These are phyloP conservation scores for Eira barbara DNA, from an alignment of 2,113 vertebrate genomes.

Conservation along the genomic window DNA sequence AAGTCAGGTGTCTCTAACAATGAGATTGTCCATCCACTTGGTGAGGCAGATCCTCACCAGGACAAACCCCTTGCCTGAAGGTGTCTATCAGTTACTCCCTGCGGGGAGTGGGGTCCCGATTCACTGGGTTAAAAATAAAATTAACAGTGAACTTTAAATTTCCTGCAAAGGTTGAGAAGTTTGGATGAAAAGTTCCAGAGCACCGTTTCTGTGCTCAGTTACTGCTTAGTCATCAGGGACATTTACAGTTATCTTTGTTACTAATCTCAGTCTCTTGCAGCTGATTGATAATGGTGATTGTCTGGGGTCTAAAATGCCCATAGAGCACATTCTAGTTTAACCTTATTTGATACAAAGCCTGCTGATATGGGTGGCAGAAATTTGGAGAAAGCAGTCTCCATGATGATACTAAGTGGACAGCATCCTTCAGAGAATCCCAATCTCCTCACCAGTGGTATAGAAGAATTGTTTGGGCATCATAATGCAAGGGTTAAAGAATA, in stretches of 20 bases:
- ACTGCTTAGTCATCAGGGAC: background rate
- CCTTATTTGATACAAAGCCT: background rate
- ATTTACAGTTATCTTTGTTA: background rate
- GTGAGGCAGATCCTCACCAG: background rate
- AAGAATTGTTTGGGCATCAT: background rate
- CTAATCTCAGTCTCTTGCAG: no score
- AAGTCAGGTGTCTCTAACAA: background rate
- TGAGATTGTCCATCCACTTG: background rate
- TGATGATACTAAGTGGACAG: background rate
- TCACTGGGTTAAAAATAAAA: background rate
- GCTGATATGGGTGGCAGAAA: background rate
- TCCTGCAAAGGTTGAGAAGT: background rate
- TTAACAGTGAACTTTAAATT: background rate
- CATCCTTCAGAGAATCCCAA: background rate
- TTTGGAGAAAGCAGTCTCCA: background rate
- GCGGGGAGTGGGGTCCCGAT: background rate
- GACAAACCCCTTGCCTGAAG: background rate
- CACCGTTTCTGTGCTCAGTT: background rate
- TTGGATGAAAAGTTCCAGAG: background rate
- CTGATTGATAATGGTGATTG: background rate
- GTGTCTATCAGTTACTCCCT: background rate
- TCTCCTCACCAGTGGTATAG: no score
- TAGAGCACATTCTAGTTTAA: background rate
- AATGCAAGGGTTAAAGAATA: background rate
- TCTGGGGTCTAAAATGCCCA: background rate